Evolutionary conservation across 2,797 vertebrate genomes (phyloP).

Genomic region (Tenualosa thibaudeaui): DNA sequence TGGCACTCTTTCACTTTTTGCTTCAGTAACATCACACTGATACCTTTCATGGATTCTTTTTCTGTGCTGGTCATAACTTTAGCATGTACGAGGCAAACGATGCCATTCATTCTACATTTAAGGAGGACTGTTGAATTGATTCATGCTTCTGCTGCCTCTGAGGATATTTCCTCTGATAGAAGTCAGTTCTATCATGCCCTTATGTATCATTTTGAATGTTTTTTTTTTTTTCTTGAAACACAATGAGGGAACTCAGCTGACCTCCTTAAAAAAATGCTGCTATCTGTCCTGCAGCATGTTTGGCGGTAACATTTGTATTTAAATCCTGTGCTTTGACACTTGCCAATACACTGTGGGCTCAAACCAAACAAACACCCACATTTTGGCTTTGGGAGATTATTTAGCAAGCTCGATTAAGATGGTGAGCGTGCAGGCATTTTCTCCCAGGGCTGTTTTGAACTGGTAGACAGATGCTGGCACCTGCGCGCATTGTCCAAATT

Average conservation of each 20-base stretch:
- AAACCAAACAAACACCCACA: constrained; percentile 46
- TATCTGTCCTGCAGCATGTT: constrained; percentile 26
- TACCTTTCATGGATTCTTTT: not conserved
- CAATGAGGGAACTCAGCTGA: constrained; percentile 8
- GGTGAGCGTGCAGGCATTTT: constrained; percentile 31
- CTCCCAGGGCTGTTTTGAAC: constrained; percentile 21
- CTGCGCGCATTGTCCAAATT: constrained; percentile 16
- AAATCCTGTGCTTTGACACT: constrained; percentile 41
- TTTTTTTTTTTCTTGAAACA: not conserved
- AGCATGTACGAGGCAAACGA: not conserved
- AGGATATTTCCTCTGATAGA: not conserved
- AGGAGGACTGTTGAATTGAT: not conserved
- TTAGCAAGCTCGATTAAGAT: constrained; percentile 35
- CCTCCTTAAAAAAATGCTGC: not conserved
- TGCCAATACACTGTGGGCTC: constrained; percentile 41
- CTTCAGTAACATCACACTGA: not conserved
- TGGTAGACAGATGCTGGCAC: constrained; percentile 30
- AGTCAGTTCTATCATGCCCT: not conserved
- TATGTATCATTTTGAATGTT: not conserved
- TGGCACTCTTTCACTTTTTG: not conserved
- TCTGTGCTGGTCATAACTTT: not conserved
- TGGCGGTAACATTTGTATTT: constrained; percentile 42
- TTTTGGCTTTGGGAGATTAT: constrained; percentile 32
- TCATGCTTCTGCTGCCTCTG: not conserved
- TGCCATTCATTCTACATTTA: not conserved